phyloP scores from a whole-genome alignment of 2,888 invertebrate species.

The Drosophila acutilabella region DNA sequence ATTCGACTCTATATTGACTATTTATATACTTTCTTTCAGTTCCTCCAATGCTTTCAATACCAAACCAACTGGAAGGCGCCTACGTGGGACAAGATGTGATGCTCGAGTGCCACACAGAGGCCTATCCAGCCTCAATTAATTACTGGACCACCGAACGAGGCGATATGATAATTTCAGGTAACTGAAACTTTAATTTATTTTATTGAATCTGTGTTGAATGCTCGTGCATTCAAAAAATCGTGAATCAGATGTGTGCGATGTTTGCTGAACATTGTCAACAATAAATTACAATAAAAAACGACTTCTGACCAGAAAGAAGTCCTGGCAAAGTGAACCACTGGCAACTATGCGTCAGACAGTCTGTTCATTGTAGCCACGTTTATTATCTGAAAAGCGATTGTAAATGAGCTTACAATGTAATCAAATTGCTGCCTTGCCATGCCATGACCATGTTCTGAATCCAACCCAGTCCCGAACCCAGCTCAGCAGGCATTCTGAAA shows the following conservation, averaged over 20 bases:
- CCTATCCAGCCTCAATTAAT: slow-evolving; percentile 96
- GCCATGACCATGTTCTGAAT: slow-evolving; percentile 13
- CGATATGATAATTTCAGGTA: slow-evolving; percentile 97
- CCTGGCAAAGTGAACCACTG: not conserved
- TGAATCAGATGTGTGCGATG: not conserved
- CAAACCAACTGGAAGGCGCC: slow-evolving; percentile 96
- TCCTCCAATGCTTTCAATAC: slow-evolving; percentile 97
- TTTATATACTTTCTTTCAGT: slow-evolving; percentile 87
- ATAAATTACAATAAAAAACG: slow-evolving; percentile 17
- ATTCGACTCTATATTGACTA: no score
- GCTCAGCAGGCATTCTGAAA: slow-evolving; percentile 30
- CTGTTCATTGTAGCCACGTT: slow-evolving; percentile 34
- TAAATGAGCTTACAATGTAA: slow-evolving; percentile 76
- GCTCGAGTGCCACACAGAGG: slow-evolving; percentile 95
- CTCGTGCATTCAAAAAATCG: not conserved
- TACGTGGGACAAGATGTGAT: slow-evolving; percentile 95
- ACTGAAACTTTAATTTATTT: slow-evolving; percentile 61
- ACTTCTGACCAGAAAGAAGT: slow-evolving; percentile 6
- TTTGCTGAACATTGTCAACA: not conserved
- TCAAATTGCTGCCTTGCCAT: slow-evolving; percentile 43
- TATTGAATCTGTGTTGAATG: slow-evolving; percentile 4
- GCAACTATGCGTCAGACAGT: not conserved
- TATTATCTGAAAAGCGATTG: slow-evolving; percentile 64
- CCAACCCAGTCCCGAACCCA: not conserved
- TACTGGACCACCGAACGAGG: slow-evolving; percentile 97